phyloP scores from a whole-genome alignment of 2,797 vertebrate species.

The Tokudaia tokunoshimensis region DNA sequence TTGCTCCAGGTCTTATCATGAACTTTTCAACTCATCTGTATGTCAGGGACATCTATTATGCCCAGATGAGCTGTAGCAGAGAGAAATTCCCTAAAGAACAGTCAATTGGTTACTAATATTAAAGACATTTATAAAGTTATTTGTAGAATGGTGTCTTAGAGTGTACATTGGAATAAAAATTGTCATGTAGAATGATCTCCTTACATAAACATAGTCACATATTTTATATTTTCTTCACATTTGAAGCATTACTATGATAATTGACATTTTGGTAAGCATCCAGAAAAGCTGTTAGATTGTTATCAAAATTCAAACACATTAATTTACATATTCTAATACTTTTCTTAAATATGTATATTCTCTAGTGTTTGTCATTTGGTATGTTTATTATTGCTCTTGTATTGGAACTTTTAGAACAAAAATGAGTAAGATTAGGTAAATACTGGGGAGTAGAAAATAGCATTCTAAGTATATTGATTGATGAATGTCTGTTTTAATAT shows the following conservation, averaged over 20 bases:
- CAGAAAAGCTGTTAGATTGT: background rate
- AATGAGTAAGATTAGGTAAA: background rate
- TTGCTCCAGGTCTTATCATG: conserved; percentile 69
- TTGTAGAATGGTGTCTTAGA: conserved; percentile 64
- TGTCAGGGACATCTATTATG: conserved; percentile 2
- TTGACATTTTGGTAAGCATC: background rate
- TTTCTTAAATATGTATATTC: background rate
- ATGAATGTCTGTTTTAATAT: background rate
- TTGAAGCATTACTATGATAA: background rate
- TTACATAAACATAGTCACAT: background rate
- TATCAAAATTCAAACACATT: background rate
- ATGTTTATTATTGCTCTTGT: background rate
- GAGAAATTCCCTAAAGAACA: background rate
- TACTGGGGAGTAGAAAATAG: background rate
- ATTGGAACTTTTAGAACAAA: conserved; percentile 15
- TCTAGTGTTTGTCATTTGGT: background rate
- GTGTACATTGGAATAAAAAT: background rate
- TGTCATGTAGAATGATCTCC: background rate
- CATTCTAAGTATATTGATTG: background rate
- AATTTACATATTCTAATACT: background rate
- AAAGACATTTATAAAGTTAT: conserved; percentile 19
- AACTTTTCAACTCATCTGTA: conserved; percentile 83
- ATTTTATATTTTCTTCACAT: conserved; percentile 25
- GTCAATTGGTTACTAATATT: background rate
- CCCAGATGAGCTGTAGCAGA: background rate